These are phyloP conservation scores for Diorhabda elongata DNA, from an alignment of 1,140 invertebrate species.

Conservation along the genomic window DNA sequence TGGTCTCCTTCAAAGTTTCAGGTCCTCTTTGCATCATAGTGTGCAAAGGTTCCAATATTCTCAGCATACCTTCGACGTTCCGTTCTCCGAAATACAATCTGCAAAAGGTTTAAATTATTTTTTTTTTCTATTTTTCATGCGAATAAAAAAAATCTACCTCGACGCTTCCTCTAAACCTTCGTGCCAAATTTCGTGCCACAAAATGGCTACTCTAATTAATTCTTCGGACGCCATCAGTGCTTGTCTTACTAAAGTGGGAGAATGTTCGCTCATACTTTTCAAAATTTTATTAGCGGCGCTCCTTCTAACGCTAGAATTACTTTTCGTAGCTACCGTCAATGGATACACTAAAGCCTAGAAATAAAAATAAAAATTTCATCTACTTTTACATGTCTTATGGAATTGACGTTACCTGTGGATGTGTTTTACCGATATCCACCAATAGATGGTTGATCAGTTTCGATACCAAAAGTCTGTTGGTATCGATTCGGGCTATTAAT, in stretches of 20 bases:
- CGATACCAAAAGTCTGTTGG: constrained; percentile 79
- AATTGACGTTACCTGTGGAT: constrained; percentile 54
- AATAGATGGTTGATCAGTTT: constrained; percentile 89
- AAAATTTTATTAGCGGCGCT: constrained; percentile 93
- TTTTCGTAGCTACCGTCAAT: constrained; percentile 95
- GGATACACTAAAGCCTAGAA: constrained; percentile 91
- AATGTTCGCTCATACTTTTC: constrained; percentile 93
- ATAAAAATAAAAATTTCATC: constrained; percentile 16
- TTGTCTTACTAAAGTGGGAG: constrained; percentile 85
- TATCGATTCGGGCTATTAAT: constrained; percentile 96
- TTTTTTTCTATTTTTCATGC: constrained; percentile 5
- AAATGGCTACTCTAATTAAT: constrained; percentile 93
- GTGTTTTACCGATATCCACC: constrained; percentile 89
- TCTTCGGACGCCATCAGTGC: constrained; percentile 95
- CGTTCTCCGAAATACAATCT: constrained; percentile 91
- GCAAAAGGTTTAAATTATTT: constrained; percentile 13
- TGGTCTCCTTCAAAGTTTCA: constrained; percentile 94
- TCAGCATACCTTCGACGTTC: constrained; percentile 94
- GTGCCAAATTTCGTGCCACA: constrained; percentile 99
- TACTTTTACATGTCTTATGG: constrained; percentile 2
- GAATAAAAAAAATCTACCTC: constrained; percentile 29
- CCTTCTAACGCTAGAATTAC: constrained; percentile 72
- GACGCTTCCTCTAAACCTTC: constrained; percentile 98
- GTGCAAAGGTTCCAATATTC: constrained; percentile 91
- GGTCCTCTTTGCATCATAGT: constrained; percentile 89